These are phyloP conservation scores for Siderastrea siderea DNA, from an alignment of 92 coral and sea anemone genomes.

Conservation along the genomic window DNA sequence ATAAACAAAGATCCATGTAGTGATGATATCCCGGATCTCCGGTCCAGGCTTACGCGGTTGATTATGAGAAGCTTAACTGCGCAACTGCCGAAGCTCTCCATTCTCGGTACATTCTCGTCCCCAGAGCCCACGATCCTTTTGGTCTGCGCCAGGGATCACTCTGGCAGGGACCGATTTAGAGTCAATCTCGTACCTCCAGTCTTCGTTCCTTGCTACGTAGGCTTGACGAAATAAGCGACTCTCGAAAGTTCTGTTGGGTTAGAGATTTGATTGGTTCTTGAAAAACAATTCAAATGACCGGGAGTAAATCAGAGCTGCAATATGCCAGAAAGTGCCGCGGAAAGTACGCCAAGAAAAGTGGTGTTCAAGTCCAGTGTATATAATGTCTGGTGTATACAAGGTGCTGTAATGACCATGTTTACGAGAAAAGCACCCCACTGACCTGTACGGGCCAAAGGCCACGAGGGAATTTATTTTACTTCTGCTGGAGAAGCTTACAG, in stretches of 20 bases:
- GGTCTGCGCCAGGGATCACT: too few species aligned
- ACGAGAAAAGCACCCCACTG: neutral
- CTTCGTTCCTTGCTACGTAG: neutral
- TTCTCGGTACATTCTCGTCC: too few species aligned
- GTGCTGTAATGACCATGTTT: neutral
- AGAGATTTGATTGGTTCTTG: neutral
- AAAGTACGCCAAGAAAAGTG: neutral
- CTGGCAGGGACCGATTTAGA: too few species aligned
- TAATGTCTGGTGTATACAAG: neutral
- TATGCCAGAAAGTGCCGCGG: neutral
- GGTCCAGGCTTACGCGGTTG: too few species aligned
- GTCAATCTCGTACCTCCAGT: neutral
- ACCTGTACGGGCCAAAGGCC: neutral
- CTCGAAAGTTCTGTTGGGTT: neutral
- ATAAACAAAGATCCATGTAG: too few species aligned
- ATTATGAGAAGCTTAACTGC: too few species aligned
- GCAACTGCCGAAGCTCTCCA: too few species aligned
- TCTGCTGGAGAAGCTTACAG: constrained; percentile 36
- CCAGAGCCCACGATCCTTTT: too few species aligned
- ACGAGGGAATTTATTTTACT: constrained; percentile 2
- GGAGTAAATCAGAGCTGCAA: neutral
- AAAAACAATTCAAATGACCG: too few species aligned
- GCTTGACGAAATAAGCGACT: neutral
- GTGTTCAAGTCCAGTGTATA: neutral
- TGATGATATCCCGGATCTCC: too few species aligned